Evolutionary conservation across 2,113 vertebrate species (phyloP), one percentile per base, ranked within the genome.

Genomic region (Lamprotornis superbus): DNA sequence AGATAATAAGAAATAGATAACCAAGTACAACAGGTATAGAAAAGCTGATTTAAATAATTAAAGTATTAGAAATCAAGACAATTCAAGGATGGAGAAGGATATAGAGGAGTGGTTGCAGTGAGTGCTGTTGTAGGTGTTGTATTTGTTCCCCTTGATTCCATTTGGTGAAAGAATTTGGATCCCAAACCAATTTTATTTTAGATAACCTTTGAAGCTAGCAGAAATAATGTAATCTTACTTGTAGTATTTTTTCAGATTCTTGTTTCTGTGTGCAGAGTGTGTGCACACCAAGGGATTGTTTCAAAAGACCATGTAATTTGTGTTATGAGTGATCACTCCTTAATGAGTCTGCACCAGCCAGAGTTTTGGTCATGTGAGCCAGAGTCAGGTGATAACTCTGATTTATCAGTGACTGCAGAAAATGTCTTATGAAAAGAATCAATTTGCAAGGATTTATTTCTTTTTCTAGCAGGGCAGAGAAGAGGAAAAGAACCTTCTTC

Each of bases 401-500:
- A 65, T 71, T 65, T 53, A 33, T 76, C 50, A 65, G 30, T 14
- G 67, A 13, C 35, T 61, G 33, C 52, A 89, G 60, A 23, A 89
- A 61, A 10, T 5, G 0, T 35, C 30, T 81, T n/a, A 20, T 31
- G 57, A 14, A 82, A 85, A 44, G 8, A 56, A 65, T 75, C 46
- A 0, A 12, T 37, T 91, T 39, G 12, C 24, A 61, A 65, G 17
- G 50, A 44, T 13, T 86, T 50, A 7, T 93, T 94, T 97, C 86
- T 96, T 95, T 28, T 97, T 93, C 56, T 87, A 95, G 63, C 96
- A 99, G 99, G 97, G 97, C 98, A 65, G 99, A 99, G 97, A 99
- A 98, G 97, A 98, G 97, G 46, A 98, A 98, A 90, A 98, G 99
- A 30, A 99, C 99, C 8, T 99, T 99, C 94, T 99, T 99, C 96